A percentile compares a stretch with the other conserved stretches of the same genome.
Evolutionary conservation across 2,888 invertebrate genomes (phyloP).

Genomic region (Athripsodes cinereus): DNA sequence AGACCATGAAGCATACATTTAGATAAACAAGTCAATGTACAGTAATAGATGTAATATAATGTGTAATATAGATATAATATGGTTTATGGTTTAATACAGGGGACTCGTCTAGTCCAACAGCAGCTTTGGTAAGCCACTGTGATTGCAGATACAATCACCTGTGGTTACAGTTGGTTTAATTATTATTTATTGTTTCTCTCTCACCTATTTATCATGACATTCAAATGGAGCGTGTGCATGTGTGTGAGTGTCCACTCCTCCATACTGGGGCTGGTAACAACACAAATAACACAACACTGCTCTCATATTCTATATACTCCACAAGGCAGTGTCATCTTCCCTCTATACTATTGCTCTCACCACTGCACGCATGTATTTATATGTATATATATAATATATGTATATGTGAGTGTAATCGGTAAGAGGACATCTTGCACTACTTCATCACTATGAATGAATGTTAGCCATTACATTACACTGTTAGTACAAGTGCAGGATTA

Average conservation of each 20-base stretch:
- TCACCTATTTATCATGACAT: constrained; percentile 16
- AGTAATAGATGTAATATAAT: constrained; percentile 18
- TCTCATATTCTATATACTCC: neutral
- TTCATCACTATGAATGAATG: too few species aligned
- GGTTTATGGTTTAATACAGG: constrained; percentile 14
- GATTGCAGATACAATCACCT: constrained; percentile 27
- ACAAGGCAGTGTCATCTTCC: neutral
- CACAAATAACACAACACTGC: neutral
- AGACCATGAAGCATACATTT: constrained; percentile 28
- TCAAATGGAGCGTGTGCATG: neutral
- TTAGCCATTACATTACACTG: too few species aligned
- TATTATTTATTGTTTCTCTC: constrained; percentile 5
- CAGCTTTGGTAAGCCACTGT: constrained; percentile 20
- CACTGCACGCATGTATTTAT: too few species aligned
- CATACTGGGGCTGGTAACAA: neutral
- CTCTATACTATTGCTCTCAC: too few species aligned
- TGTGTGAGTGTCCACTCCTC: neutral
- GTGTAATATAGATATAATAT: constrained; percentile 12
- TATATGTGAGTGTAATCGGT: too few species aligned
- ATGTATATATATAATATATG: too few species aligned
- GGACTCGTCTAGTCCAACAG: constrained; percentile 27
- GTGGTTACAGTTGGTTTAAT: constrained; percentile 14
- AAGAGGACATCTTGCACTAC: too few species aligned
- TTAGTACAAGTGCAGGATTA: too few species aligned
- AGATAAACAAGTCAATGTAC: constrained; percentile 26